Evolutionary conservation across 1,140 invertebrate genomes (phyloP).

Genomic region (Polyergus mexicanus): DNA sequence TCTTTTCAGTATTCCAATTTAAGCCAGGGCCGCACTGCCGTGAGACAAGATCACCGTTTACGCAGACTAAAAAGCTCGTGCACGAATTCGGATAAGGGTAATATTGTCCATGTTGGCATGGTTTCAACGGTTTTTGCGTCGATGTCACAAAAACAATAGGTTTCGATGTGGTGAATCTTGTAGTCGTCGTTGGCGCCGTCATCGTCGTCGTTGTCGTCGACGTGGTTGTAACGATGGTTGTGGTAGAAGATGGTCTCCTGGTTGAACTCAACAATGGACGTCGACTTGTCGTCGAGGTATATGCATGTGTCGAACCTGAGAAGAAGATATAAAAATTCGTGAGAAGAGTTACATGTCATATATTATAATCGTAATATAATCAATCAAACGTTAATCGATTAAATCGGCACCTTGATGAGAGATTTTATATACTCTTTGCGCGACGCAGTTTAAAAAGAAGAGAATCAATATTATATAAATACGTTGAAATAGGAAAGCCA

Average conservation of each 20-base stretch:
- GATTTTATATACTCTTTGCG: slow-evolving; percentile 1
- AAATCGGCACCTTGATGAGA: background rate
- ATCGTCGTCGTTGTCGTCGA: slow-evolving; percentile 64
- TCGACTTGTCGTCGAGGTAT: background rate
- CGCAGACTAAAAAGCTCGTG: slow-evolving; percentile 90
- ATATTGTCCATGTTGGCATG: slow-evolving; percentile 86
- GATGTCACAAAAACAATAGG: slow-evolving; percentile 34
- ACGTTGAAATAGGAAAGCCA: slow-evolving; percentile 18
- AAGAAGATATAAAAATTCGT: background rate
- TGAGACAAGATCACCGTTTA: slow-evolving; percentile 89
- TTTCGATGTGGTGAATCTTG: slow-evolving; percentile 51
- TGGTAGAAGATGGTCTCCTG: slow-evolving; percentile 35
- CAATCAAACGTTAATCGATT: background rate
- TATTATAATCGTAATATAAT: background rate
- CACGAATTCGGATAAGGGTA: slow-evolving; percentile 87
- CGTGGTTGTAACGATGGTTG: slow-evolving; percentile 46
- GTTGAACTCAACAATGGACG: slow-evolving; percentile 27
- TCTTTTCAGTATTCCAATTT: slow-evolving; percentile 89
- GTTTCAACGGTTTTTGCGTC: slow-evolving; percentile 68
- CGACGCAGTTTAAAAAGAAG: background rate
- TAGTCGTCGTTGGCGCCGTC: slow-evolving; percentile 36
- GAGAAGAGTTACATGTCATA: background rate
- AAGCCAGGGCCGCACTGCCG: slow-evolving; percentile 91
- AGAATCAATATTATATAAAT: slow-evolving; percentile 11
- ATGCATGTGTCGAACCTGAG: background rate